phyloP scores from a whole-genome alignment of 2,113 vertebrate genomes.

The Ibidorhyncha struthersii region DNA sequence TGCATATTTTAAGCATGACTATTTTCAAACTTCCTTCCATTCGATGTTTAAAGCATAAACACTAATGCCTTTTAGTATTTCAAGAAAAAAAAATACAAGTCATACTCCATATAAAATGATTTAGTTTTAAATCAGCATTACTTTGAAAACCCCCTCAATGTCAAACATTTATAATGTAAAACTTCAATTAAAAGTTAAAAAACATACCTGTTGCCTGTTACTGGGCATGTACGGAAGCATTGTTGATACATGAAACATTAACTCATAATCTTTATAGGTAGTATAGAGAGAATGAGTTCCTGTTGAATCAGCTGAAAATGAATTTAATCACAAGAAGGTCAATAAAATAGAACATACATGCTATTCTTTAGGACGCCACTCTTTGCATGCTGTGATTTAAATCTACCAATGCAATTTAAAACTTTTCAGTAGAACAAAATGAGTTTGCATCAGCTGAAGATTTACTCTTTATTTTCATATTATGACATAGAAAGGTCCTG shows the following conservation, averaged over 20 bases:
- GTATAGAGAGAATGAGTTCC: slow-evolving; percentile 97
- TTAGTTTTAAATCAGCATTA: neutral
- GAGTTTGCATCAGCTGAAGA: neutral
- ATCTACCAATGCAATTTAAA: neutral
- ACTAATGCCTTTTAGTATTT: neutral
- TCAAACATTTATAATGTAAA: neutral
- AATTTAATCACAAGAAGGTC: slow-evolving; percentile 11
- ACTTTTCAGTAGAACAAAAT: neutral
- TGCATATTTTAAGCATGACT: neutral
- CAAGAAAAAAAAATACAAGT: neutral
- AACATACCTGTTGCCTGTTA: slow-evolving; percentile 94
- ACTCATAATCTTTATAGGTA: slow-evolving; percentile 96
- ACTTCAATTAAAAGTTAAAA: neutral
- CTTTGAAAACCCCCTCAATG: neutral
- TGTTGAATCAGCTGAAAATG: slow-evolving; percentile 90
- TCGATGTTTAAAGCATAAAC: neutral
- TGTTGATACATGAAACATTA: slow-evolving; percentile 98
- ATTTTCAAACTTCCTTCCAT: neutral
- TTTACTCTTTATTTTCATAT: neutral
- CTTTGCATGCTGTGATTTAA: neutral
- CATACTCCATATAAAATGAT: neutral
- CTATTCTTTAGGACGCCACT: neutral
- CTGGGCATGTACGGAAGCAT: slow-evolving; percentile 96
- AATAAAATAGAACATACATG: neutral
- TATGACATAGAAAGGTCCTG: neutral